These are phyloP conservation scores for Drosophila prosaltans DNA, from an alignment of 1,140 invertebrate genomes.

Conservation along the genomic window DNA sequence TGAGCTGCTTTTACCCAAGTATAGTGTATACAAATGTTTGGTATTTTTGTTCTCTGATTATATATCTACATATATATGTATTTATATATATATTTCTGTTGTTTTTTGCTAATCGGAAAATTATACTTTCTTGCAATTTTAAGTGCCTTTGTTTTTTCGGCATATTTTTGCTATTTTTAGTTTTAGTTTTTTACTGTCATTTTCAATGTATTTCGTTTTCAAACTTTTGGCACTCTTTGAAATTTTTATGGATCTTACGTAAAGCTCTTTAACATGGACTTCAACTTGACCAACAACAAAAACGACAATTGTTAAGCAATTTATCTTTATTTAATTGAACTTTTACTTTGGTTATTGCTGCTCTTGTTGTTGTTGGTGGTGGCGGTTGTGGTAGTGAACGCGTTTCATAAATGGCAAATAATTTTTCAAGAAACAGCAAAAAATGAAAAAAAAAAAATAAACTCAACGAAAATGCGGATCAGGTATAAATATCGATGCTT, in stretches of 20 bases:
- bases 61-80: too few relatives aligned
- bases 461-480: conserved; percentile 37
- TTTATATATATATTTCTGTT: too few relatives aligned
- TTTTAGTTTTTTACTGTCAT: conserved; percentile 26
- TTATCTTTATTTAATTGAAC: conserved; percentile 81
- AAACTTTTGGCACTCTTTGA: conserved; percentile 13
- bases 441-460: conserved; percentile 35
- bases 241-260: conserved; percentile 14
- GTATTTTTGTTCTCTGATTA: too few relatives aligned
- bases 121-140: background rate
- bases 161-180: conserved; percentile 25
- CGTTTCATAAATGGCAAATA: conserved; percentile 81
- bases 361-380: conserved; percentile 27
- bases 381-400: conserved; percentile 41
- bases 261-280: conserved; percentile 24
- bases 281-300: conserved; percentile 26
- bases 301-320: conserved; percentile 77
- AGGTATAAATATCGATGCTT: conserved; percentile 16
- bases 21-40: too few relatives aligned
- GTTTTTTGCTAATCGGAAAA: background rate
- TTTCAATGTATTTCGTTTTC: conserved; percentile 24
- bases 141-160: conserved; percentile 24
- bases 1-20: too few relatives aligned
- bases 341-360: conserved; percentile 68
- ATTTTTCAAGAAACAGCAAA: conserved; percentile 68